A percentile compares a stretch with the other conserved stretches of the same genome.
These are phyloP conservation scores for Drosophila lowei DNA, from an alignment of 1,140 invertebrate genomes.

Conservation along the genomic window DNA sequence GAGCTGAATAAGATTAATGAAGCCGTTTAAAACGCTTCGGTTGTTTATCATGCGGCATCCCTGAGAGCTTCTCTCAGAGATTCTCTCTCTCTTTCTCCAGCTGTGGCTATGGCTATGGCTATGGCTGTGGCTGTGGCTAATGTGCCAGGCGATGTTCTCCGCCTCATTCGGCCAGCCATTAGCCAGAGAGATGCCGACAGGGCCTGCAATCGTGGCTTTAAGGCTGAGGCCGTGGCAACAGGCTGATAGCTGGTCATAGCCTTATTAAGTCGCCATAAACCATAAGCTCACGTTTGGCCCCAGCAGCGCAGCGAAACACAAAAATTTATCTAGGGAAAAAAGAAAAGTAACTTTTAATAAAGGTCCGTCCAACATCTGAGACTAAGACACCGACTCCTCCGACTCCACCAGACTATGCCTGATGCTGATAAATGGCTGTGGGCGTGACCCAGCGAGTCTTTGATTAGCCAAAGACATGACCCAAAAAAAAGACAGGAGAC, in stretches of 20 bases:
- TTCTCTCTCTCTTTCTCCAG: conserved; percentile 14
- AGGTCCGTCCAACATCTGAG: conserved; percentile 63
- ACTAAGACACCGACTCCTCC: conserved; percentile 39
- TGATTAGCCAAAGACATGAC: conserved; percentile 74
- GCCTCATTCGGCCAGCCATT: conserved; percentile 49
- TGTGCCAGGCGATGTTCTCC: conserved; percentile 33
- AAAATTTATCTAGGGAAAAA: conserved; percentile 21
- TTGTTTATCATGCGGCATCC: conserved; percentile 77
- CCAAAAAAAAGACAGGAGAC: conserved; percentile 46
- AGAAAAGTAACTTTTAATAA: conserved; percentile 67
- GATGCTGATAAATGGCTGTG: conserved; percentile 74
- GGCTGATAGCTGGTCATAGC: conserved; percentile 64
- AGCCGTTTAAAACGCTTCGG: conserved; percentile 81
- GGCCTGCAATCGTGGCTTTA: conserved; percentile 44
- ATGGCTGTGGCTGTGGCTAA: conserved; percentile 64
- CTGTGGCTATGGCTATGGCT: too few relatives aligned
- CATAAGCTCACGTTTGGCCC: conserved; percentile 75
- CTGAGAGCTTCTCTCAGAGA: conserved; percentile 39
- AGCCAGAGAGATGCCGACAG: conserved; percentile 56
- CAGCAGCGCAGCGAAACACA: conserved; percentile 28
- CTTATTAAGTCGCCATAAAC: conserved; percentile 80
- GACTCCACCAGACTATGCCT: conserved; percentile 27
- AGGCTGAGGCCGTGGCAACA: conserved; percentile 45
- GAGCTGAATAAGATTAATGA: conserved; percentile 81
- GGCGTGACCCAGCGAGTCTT: conserved; percentile 64